phyloP scores from a whole-genome alignment of 2,797 vertebrate genomes.

The Gymnoscopelus braueri region DNA sequence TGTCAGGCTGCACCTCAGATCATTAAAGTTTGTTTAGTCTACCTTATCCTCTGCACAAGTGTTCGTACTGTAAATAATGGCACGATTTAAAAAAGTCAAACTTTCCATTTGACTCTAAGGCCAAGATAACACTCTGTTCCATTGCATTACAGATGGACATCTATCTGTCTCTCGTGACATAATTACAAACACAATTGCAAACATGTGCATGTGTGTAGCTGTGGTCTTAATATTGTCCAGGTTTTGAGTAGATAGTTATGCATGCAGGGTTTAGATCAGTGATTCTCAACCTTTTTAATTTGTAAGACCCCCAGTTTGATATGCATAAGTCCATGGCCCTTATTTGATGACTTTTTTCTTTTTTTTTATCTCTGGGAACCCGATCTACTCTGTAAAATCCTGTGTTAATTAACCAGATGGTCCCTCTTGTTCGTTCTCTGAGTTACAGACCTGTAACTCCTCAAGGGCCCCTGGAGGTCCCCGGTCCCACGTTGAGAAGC shows the following conservation, averaged over 20 bases:
- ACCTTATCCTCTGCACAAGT: constrained; percentile 13
- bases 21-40: constrained; percentile 14
- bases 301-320: too few species aligned
- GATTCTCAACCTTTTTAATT: too few species aligned
- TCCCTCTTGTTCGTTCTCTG: too few species aligned
- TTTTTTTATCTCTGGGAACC: too few species aligned
- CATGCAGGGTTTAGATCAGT: neutral
- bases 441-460: neutral
- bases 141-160: constrained; percentile 2
- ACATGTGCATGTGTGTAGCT: constrained; percentile 14
- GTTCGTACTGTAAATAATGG: neutral
- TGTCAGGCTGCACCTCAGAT: neutral
- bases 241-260: constrained; percentile 11
- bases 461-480: neutral
- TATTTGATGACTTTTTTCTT: too few species aligned
- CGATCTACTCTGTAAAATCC: too few species aligned
- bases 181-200: constrained; percentile 28
- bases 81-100: constrained; percentile 11
- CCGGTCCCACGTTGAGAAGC: too few species aligned
- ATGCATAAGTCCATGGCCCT: too few species aligned
- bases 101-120: constrained; percentile 12
- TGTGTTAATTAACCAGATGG: too few species aligned
- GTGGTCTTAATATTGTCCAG: constrained; percentile 9
- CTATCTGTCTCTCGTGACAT: constrained; percentile 10
- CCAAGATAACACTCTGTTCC: constrained; percentile 16